Percentiles rank a stretch among this genome's conserved stretches.
These are phyloP conservation scores for Philopotamus ludificatus DNA, from an alignment of 1,140 invertebrate genomes.

Conservation along the genomic window DNA sequence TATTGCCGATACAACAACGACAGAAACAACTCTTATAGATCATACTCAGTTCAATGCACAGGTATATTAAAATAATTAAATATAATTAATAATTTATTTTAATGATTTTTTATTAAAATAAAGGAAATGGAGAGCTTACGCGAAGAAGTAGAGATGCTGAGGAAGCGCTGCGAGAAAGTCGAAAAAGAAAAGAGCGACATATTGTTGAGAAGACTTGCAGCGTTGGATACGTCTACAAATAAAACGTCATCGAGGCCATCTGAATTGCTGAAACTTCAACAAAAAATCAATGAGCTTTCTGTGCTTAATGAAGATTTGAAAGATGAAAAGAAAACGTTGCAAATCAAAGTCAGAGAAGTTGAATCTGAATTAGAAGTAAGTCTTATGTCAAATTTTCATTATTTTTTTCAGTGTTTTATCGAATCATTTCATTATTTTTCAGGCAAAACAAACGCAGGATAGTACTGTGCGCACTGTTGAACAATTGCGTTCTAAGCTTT, in stretches of 20 bases:
- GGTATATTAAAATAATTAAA: slow-evolving; percentile 43
- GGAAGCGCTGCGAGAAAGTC: slow-evolving; percentile 71
- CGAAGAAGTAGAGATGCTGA: slow-evolving; percentile 67
- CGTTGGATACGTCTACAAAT: slow-evolving; percentile 71
- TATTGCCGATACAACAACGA: slow-evolving; percentile 49
- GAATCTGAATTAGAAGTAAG: slow-evolving; percentile 64
- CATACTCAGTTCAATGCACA: slow-evolving; percentile 51
- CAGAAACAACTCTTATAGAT: slow-evolving; percentile 52
- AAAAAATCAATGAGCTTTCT: slow-evolving; percentile 81
- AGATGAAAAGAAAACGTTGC: slow-evolving; percentile 78
- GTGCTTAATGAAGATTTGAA: slow-evolving; percentile 73
- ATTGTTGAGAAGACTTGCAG: slow-evolving; percentile 69
- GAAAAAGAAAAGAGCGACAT: slow-evolving; percentile 89
- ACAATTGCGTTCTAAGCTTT: slow-evolving; percentile 74
- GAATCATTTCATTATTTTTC: slow-evolving; percentile 12
- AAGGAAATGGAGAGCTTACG: slow-evolving; percentile 66
- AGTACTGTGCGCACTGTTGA: slow-evolving; percentile 60
- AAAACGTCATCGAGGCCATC: slow-evolving; percentile 64
- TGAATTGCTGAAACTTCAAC: slow-evolving; percentile 71
- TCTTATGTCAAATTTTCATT: background rate
- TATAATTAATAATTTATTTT: background rate
- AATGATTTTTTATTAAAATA: background rate
- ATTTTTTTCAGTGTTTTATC: too few relatives aligned
- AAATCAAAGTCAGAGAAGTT: slow-evolving; percentile 68
- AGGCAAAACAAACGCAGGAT: slow-evolving; percentile 56